These are phyloP conservation scores for Gadopsis bispinosus DNA, from an alignment of 2,797 vertebrate species.

Conservation along the genomic window DNA sequence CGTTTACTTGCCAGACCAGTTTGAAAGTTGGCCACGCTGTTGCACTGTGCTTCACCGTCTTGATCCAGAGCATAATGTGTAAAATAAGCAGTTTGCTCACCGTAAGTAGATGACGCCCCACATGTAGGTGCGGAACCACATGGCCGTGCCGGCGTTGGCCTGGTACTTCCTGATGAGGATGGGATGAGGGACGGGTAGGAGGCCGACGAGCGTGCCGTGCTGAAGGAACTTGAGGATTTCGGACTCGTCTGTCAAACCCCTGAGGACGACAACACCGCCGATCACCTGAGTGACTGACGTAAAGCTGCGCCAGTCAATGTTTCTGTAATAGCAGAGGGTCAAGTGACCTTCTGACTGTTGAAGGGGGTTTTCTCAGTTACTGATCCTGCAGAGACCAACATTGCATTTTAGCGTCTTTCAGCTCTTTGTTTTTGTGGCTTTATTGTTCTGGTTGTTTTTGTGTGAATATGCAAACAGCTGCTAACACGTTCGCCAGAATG, in stretches of 20 bases:
- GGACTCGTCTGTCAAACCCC: slow-evolving; percentile 95
- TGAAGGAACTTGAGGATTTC: slow-evolving; percentile 98
- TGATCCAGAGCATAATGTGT: background rate
- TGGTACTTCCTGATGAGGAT: slow-evolving; percentile 99
- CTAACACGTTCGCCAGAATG: too few species aligned
- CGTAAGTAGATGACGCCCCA: slow-evolving; percentile 98
- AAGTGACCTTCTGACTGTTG: background rate
- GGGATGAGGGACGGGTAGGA: slow-evolving; percentile 96
- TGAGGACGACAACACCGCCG: slow-evolving; percentile 64
- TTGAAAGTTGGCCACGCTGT: background rate
- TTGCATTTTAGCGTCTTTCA: too few species aligned
- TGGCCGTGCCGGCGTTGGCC: slow-evolving; percentile 93
- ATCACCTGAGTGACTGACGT: background rate
- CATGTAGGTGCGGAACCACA: slow-evolving; percentile 99
- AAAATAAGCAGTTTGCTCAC: slow-evolving; percentile 74
- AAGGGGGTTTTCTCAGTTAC: too few species aligned
- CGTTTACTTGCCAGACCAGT: background rate
- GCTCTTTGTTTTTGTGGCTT: too few species aligned
- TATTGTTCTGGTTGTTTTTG: too few species aligned
- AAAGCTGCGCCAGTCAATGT: background rate
- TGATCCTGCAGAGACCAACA: too few species aligned
- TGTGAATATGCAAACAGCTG: too few species aligned
- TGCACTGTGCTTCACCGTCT: background rate
- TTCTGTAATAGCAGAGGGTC: too few species aligned
- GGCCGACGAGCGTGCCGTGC: slow-evolving; percentile 96